Evolutionary conservation across 2,888 invertebrate species (phyloP).

Genomic region (Ceraclea dissimilis): DNA sequence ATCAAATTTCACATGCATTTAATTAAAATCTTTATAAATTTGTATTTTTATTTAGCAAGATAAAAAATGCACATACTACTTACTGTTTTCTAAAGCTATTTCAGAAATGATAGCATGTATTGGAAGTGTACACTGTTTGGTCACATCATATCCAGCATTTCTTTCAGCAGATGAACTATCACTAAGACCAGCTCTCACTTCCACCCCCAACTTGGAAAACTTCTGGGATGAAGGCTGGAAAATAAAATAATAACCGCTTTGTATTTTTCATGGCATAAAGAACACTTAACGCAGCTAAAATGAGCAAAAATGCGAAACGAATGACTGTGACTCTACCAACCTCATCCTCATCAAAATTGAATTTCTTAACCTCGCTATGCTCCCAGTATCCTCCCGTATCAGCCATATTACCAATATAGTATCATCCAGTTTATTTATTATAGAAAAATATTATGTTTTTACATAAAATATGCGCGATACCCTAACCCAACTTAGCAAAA

Average conservation of each 20-base stretch:
- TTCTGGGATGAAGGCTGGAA: conserved; percentile 19
- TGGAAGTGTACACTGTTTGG: conserved; percentile 37
- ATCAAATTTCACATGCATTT: too few species aligned
- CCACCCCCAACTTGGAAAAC: conserved; percentile 25
- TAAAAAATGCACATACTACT: too few species aligned
- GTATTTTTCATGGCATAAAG: too few species aligned
- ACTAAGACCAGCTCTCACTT: conserved; percentile 25
- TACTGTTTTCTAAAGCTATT: conserved; percentile 41
- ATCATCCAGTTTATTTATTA: too few species aligned
- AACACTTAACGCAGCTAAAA: too few species aligned
- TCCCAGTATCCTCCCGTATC: conserved; percentile 75
- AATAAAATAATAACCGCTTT: too few species aligned
- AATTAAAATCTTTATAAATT: background rate
- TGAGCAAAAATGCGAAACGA: too few species aligned
- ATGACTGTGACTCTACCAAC: conserved; percentile 41
- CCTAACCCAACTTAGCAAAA: too few species aligned
- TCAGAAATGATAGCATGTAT: conserved; percentile 39
- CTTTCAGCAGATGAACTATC: conserved; percentile 20
- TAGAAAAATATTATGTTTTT: too few species aligned
- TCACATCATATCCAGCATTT: conserved; percentile 28
- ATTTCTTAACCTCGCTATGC: conserved; percentile 61
- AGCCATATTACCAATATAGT: conserved; percentile 30
- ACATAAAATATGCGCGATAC: too few species aligned
- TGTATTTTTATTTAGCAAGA: conserved; percentile 6
- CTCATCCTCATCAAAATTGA: conserved; percentile 73